Evolutionary conservation across 2,113 vertebrate genomes (phyloP), one percentile per base, ranked within the genome.

Genomic region (Eurystomus gularis): DNA sequence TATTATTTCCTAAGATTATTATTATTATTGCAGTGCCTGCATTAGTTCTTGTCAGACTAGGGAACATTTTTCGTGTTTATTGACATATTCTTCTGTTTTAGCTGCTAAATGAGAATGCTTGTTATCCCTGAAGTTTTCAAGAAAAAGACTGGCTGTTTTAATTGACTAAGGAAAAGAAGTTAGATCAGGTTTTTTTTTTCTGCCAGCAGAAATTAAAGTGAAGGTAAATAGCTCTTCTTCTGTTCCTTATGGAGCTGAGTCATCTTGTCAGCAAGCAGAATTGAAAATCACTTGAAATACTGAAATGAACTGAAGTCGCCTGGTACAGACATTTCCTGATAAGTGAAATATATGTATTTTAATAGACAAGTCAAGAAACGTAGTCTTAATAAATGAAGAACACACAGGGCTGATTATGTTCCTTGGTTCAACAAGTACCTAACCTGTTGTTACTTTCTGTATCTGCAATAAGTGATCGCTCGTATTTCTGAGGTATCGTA

Each of bases 371-470:
- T n/a, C n/a, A n/a, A n/a, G n/a, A n/a, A n/a, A n/a, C n/a, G n/a
- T n/a, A n/a, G n/a, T n/a, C n/a, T n/a, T n/a, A n/a, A n/a, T n/a
- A n/a, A n/a, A n/a, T n/a, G n/a, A n/a, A 73, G 49, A 55, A 42
- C 16, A 35, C 26, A 14, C 2, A 25, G 31, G 19, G 44, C 18
- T 77, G 40, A 23, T 79, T 37, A 18, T 8, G 5, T 39, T 87
- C 79, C 42, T 58, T 75, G 20, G 17, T 70, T 92, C 93, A 94
- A 83, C 88, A 92, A 90, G 88, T 93, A 78, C 60, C 40, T 86
- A 90, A 82, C 72, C 79, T 88, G 68, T 68, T 91, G 64, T 92
- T 71, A 3, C n/a, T 60, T 65, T 60, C 19, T 49, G 57, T 58
- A 15, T 46, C 49, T 71, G 29, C 17, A 70, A 29, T 66, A 77